Base-by-base conservation (phyloP, 2,888 invertebrate genomes). In the Micropterix aruncella region DNA sequence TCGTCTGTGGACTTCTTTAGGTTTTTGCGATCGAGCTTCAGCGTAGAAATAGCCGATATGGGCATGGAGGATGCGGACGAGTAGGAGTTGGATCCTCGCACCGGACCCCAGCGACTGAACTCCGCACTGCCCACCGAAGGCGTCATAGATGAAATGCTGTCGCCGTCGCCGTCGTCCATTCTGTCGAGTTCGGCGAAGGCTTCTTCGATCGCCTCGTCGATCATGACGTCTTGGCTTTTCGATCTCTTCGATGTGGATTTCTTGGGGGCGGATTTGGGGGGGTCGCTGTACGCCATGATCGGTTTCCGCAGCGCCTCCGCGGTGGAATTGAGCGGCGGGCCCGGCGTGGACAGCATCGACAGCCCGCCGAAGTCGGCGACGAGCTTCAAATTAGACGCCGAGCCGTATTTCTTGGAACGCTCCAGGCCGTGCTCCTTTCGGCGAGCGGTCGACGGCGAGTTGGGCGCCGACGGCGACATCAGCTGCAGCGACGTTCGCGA, bases 401-500 rank as follows among this genome's bases (percentile, higher is more conserved):
- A 68, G 0, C 65, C 67, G 52, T 63, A 68, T 1, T 62, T 55
- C 0, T 60, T 57, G 0, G 60, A 56, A 48, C 62, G 66, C 0
- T 44, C 51, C 0, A 70, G 70, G 36, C 67, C 69, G 1, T 64
- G 57, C 42, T 65, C 66, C 0, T 65, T 48, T 1, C 68, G 48
- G 1, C 69, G 52, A 4, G 61, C 60, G 56, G 62, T 53, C n/a
- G 56, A 57, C 0, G 66, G 65, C 0, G 67, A 64, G 39, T 58
- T 63, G 0, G 62, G 55, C 1, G 61, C 56, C 0, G 65, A 27
- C 12, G 27, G 59, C 2, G 64, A 46, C 49, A 64, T 58, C 2
- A 59, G 44, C 55, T 73, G 66, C 0, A 77, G 57, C 19, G 74
- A 70, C 0, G 77, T 77, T 14, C 75, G 62, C 0, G 77, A 77